A percentile compares a stretch with the other conserved stretches of the same genome.
These are phyloP conservation scores for Eulithis prunata DNA, from an alignment of 2,888 invertebrate genomes.

Conservation along the genomic window DNA sequence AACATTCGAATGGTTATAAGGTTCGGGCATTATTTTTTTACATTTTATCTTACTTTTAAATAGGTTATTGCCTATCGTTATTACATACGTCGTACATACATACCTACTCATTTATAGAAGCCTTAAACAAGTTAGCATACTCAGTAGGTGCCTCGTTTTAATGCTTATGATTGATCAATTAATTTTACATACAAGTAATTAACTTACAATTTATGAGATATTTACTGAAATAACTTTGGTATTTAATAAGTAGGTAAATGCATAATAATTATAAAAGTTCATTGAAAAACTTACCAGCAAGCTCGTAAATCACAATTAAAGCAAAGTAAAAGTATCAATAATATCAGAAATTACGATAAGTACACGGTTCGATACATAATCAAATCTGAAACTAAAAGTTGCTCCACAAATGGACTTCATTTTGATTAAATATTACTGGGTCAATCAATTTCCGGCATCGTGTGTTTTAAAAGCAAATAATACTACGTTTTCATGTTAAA, in stretches of 20 bases:
- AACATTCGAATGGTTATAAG: no score
- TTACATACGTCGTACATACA: not conserved
- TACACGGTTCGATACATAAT: slow-evolving; percentile 39
- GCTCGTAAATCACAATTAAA: slow-evolving; percentile 35
- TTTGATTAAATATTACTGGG: slow-evolving; percentile 64
- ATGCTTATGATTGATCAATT: slow-evolving; percentile 22
- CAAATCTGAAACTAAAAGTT: slow-evolving; percentile 51
- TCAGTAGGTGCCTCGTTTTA: not conserved
- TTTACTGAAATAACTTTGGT: slow-evolving; percentile 29
- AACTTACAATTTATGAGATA: slow-evolving; percentile 21
- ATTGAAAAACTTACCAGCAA: slow-evolving; percentile 24
- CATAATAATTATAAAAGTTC: slow-evolving; percentile 29
- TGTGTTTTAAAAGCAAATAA: slow-evolving; percentile 36
- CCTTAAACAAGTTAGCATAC: not conserved
- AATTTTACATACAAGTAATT: slow-evolving; percentile 20
- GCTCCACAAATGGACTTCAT: slow-evolving; percentile 50
- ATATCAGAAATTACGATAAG: slow-evolving; percentile 35
- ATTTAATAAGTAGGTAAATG: slow-evolving; percentile 26
- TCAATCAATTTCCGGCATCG: slow-evolving; percentile 64
- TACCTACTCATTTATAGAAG: not conserved
- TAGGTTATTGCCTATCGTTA: no score
- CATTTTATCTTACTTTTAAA: no score
- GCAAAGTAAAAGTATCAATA: slow-evolving; percentile 35
- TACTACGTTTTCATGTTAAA: no score
- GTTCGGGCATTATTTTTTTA: no score